Percentiles rank a stretch among this genome's conserved stretches.
These are phyloP conservation scores for Glyphotaelius pellucidus DNA, from an alignment of 2,888 invertebrate species.

Conservation along the genomic window DNA sequence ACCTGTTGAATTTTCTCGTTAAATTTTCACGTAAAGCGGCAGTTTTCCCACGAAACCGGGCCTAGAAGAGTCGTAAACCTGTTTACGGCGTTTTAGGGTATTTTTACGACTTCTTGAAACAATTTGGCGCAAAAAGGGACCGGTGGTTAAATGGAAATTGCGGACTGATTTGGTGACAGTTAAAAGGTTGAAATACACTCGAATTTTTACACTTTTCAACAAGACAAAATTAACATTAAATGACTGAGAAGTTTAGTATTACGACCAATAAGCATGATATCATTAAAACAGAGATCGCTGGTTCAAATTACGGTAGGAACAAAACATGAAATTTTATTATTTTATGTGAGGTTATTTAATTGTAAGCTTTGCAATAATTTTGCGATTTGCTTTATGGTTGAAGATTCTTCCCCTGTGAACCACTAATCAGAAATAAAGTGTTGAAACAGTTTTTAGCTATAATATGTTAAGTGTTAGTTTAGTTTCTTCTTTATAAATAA, in stretches of 20 bases:
- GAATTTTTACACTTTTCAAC: neutral
- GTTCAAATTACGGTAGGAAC: too few relatives aligned
- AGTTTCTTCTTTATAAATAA: too few relatives aligned
- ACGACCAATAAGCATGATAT: neutral
- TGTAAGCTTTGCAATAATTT: too few relatives aligned
- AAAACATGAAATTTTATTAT: too few relatives aligned
- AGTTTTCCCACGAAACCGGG: slow-evolving; percentile 38
- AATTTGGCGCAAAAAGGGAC: slow-evolving; percentile 8
- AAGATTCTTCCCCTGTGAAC: too few relatives aligned
- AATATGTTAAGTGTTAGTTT: too few relatives aligned
- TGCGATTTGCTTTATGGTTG: too few relatives aligned
- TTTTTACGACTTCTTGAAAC: slow-evolving; percentile 22
- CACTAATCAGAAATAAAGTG: too few relatives aligned
- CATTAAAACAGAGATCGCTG: too few relatives aligned
- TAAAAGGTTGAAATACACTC: neutral
- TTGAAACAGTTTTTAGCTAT: too few relatives aligned
- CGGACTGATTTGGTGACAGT: neutral
- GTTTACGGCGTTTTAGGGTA: slow-evolving; percentile 41
- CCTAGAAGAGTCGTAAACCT: slow-evolving; percentile 18
- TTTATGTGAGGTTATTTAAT: too few relatives aligned
- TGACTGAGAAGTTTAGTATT: neutral
- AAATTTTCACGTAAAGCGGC: slow-evolving; percentile 46
- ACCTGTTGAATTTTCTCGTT: slow-evolving; percentile 47
- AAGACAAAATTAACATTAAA: neutral
- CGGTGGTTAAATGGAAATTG: neutral